phyloP scores from a whole-genome alignment of 1,140 invertebrate genomes.

The Gyrodactylus bullatarudis region DNA sequence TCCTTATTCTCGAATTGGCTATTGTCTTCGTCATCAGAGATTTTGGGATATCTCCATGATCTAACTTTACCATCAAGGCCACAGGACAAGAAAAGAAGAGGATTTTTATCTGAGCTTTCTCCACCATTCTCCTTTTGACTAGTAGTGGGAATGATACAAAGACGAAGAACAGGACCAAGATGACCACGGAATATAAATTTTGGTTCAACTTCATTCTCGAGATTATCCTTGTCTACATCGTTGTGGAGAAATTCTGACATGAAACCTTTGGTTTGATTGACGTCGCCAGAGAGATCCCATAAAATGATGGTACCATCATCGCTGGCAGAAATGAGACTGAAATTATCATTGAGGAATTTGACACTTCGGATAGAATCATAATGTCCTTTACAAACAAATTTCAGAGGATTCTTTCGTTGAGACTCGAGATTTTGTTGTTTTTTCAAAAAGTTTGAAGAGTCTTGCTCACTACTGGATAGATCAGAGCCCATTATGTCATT shows the following conservation, averaged over 20 bases:
- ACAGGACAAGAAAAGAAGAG: background rate
- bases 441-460: background rate
- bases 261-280: background rate
- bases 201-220: background rate
- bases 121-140: no score
- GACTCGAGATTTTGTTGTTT: background rate
- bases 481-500: no score
- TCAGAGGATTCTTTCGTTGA: background rate
- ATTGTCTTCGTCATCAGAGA: background rate
- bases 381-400: background rate
- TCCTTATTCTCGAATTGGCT: background rate
- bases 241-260: background rate
- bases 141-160: background rate
- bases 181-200: background rate
- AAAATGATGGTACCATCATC: background rate
- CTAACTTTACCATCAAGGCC: background rate
- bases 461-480: background rate
- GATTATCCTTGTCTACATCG: background rate
- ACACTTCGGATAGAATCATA: background rate
- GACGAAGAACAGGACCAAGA: background rate
- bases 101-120: background rate
- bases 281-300: background rate
- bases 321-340: background rate
- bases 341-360: background rate
- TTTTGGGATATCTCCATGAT: background rate